phyloP scores from a whole-genome alignment of 2,888 invertebrate genomes.

The Eretmocerus hayati region DNA sequence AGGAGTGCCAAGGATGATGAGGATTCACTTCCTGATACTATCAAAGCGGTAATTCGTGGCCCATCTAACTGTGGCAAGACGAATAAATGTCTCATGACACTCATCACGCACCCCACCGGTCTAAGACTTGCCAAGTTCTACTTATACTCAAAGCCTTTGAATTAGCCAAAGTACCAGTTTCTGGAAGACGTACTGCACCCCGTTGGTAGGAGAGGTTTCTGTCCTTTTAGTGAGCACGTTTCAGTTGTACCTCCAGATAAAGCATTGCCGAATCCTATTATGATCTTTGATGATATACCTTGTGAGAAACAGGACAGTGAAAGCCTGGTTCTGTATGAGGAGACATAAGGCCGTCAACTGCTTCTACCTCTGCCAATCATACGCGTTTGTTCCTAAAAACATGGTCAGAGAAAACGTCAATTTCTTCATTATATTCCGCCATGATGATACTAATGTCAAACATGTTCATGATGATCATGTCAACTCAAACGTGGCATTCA shows the following conservation, averaged over 20 bases:
- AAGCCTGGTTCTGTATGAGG: constrained; percentile 25
- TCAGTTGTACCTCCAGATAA: constrained; percentile 8
- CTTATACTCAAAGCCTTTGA: too few species aligned
- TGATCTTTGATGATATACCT: constrained; percentile 28
- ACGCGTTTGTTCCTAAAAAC: constrained; percentile 26
- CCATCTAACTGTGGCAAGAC: too few species aligned
- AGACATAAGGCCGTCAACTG: constrained; percentile 25
- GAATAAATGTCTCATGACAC: too few species aligned
- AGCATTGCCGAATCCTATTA: constrained; percentile 11
- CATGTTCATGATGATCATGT: constrained; percentile 28
- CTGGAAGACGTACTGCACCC: too few species aligned
- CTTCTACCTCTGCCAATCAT: constrained; percentile 27
- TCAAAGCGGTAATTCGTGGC: too few species aligned
- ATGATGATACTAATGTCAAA: constrained; percentile 26
- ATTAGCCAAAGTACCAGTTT: too few species aligned
- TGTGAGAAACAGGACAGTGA: constrained; percentile 29
- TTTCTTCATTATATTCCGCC: constrained; percentile 24
- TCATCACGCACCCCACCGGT: too few species aligned
- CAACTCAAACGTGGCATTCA: constrained; percentile 24
- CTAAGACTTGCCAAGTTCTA: too few species aligned
- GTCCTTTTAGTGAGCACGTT: constrained; percentile 14
- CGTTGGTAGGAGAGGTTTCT: too few species aligned
- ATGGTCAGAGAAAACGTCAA: constrained; percentile 26
- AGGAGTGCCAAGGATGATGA: too few species aligned
- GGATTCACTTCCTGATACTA: too few species aligned